phyloP scores from a whole-genome alignment of 2,113 vertebrate species.

The Chlorodrepanis virens region DNA sequence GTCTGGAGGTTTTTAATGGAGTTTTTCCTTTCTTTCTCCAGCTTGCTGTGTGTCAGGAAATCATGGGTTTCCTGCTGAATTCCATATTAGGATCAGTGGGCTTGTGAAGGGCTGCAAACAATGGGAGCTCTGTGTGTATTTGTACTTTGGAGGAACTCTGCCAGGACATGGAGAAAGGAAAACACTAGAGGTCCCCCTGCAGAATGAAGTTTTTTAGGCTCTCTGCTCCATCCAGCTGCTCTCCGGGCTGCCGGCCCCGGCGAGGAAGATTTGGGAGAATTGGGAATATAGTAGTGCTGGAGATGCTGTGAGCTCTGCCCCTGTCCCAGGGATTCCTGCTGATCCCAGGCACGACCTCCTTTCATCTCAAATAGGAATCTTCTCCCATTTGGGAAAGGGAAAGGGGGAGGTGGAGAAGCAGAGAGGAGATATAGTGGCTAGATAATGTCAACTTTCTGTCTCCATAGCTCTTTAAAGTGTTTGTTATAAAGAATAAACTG shows the following conservation, averaged over 20 bases:
- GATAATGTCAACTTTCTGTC: background rate
- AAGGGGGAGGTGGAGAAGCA: background rate
- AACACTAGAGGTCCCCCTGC: conserved; percentile 78
- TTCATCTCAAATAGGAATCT: background rate
- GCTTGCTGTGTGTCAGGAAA: conserved; percentile 80
- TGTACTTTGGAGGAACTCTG: conserved; percentile 78
- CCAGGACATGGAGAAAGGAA: conserved; percentile 75
- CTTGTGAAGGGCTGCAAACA: conserved; percentile 79
- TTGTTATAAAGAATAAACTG: background rate
- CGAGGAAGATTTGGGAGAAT: background rate
- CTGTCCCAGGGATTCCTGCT: background rate
- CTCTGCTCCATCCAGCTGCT: conserved; percentile 59
- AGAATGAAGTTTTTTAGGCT: conserved; percentile 67
- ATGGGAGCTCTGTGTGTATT: conserved; percentile 81
- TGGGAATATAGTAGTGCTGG: background rate
- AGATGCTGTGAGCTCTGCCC: background rate
- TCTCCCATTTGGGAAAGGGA: background rate
- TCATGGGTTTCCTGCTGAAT: conserved; percentile 85
- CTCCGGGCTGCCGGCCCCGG: background rate
- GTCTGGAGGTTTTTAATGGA: conserved; percentile 71
- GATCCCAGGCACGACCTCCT: background rate
- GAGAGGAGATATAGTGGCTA: background rate
- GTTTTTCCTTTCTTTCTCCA: conserved; percentile 72
- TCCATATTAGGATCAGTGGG: conserved; percentile 85
- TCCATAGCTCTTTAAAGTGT: background rate